These are phyloP conservation scores for Margarornis squamiger DNA, from an alignment of 2,797 vertebrate genomes.

Conservation along the genomic window DNA sequence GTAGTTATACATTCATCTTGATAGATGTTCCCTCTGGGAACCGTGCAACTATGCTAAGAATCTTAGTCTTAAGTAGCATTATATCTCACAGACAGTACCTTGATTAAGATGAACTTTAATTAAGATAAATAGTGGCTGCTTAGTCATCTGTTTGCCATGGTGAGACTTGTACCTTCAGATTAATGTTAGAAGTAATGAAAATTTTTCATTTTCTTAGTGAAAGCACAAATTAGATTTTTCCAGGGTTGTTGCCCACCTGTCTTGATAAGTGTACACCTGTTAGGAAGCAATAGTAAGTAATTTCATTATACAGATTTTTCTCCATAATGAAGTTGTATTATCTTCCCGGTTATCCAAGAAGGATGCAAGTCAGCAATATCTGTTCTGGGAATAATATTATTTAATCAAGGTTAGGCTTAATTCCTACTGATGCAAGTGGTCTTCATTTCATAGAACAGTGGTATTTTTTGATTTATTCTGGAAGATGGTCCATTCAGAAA, in stretches of 20 bases:
- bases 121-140: conserved; percentile 72
- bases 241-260: conserved; percentile 46
- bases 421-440: conserved; percentile 9
- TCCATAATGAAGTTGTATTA: background rate
- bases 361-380: conserved; percentile 40
- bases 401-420: conserved; percentile 41
- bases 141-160: conserved; percentile 56
- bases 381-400: background rate
- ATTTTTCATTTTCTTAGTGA: conserved; percentile 62
- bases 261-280: background rate
- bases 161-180: conserved; percentile 34
- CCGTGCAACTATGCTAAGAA: background rate
- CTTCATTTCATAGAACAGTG: background rate
- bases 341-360: background rate
- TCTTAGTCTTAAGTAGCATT: conserved; percentile 45
- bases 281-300: background rate
- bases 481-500: background rate
- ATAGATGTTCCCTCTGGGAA: conserved; percentile 9
- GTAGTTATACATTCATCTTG: background rate
- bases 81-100: conserved; percentile 50
- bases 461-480: background rate
- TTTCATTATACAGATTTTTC: conserved; percentile 10
- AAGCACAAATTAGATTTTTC: conserved; percentile 63
- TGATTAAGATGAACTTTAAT: conserved; percentile 76
- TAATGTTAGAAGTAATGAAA: conserved; percentile 61